These are phyloP conservation scores for Brachionus rubens DNA, from an alignment of 1,140 invertebrate species.

Conservation along the genomic window DNA sequence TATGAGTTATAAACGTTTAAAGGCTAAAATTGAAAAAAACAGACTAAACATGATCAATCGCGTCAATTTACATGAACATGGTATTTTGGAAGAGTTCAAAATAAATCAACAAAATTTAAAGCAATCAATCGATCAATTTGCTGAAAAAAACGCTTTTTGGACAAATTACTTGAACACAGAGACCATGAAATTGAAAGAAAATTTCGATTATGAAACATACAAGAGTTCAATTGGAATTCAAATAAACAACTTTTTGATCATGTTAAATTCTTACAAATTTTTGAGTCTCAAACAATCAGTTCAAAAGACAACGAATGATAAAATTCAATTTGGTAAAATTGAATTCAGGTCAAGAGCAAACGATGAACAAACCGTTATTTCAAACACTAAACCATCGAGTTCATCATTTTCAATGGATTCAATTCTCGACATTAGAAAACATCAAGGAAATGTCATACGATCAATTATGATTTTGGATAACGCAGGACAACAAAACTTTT, in stretches of 20 bases:
- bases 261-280: not conserved
- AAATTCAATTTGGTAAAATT: not conserved
- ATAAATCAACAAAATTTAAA: not conserved
- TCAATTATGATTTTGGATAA: not conserved
- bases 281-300: not conserved
- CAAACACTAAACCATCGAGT: not conserved
- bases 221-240: not conserved
- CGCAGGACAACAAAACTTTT: not conserved
- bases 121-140: not conserved
- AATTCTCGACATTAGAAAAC: not conserved
- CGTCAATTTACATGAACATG: not conserved
- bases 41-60: not conserved
- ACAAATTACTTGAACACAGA: conserved; percentile 19
- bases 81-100: not conserved
- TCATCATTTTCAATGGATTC: conserved; percentile 29
- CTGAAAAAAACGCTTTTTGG: conserved; percentile 2
- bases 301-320: not conserved
- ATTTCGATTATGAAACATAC: conserved; percentile 22
- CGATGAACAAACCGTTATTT: not conserved
- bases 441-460: not conserved
- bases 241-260: conserved; percentile 4
- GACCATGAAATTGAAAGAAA: not conserved
- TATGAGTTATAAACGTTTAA: not conserved
- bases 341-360: not conserved
- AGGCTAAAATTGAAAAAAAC: not conserved